These are phyloP conservation scores for Montifringilla adamsi DNA, from an alignment of 2,113 vertebrate species.

Conservation along the genomic window DNA sequence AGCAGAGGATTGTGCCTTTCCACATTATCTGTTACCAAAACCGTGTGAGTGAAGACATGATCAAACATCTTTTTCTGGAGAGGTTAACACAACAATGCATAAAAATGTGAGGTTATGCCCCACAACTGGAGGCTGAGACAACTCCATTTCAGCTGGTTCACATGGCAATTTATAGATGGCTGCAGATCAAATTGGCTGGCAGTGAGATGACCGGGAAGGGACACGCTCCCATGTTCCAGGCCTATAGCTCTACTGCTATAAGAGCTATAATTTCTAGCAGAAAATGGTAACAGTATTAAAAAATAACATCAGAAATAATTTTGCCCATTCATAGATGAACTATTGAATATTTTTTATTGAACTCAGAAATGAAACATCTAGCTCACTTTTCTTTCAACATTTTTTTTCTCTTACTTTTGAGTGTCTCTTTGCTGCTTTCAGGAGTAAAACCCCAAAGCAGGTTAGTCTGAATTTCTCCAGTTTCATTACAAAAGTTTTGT, in stretches of 20 bases:
- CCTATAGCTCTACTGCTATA: not conserved
- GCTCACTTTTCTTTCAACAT: not conserved
- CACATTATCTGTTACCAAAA: not conserved
- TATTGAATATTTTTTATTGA: not conserved
- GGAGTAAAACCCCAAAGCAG: not conserved
- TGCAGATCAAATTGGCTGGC: not conserved
- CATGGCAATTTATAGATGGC: not conserved
- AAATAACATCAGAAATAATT: not conserved
- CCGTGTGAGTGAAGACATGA: not conserved
- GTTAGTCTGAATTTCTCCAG: constrained; percentile 14
- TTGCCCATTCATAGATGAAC: not conserved
- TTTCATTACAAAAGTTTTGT: constrained; percentile 52
- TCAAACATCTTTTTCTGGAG: not conserved
- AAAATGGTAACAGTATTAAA: not conserved
- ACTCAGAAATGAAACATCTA: not conserved
- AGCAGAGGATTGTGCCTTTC: not conserved
- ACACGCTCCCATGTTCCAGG: not conserved
- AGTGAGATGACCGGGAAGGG: fast-evolving
- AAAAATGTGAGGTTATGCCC: not conserved
- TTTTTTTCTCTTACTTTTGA: not conserved
- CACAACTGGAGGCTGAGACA: not conserved
- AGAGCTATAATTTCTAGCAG: not conserved
- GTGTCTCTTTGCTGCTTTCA: not conserved
- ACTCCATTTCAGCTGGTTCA: not conserved
- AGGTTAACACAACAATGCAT: not conserved